Evolutionary conservation across 2,797 vertebrate species (phyloP).

Genomic region (Heliangelus exortis): DNA sequence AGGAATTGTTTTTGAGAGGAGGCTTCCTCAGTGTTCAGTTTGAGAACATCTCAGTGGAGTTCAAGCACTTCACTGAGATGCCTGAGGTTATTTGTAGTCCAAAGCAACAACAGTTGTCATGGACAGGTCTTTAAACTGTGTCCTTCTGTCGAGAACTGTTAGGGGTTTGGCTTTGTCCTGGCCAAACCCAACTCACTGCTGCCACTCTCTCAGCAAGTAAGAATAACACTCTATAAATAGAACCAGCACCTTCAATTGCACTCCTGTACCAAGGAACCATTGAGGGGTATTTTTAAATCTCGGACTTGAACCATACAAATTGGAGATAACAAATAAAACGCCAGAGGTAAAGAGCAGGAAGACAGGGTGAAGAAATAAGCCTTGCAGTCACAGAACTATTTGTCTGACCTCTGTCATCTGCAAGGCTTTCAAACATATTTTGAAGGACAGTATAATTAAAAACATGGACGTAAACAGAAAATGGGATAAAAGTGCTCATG

Average conservation of each 20-base stretch:
- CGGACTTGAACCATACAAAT: neutral
- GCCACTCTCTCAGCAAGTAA: neutral
- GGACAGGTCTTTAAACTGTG: neutral
- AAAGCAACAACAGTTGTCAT: neutral
- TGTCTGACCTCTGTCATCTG: neutral
- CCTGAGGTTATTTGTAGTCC: neutral
- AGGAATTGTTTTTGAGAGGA: neutral
- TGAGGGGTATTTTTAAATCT: neutral
- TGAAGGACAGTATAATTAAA: constrained; percentile 41
- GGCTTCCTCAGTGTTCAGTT: neutral
- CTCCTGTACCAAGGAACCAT: neutral
- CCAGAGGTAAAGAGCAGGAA: neutral
- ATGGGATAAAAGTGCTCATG: neutral
- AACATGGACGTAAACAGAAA: constrained; percentile 23
- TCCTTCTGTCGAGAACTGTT: neutral
- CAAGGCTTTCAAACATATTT: neutral
- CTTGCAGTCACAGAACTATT: constrained; percentile 4
- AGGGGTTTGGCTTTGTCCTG: neutral
- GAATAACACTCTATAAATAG: neutral
- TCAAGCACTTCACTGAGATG: neutral
- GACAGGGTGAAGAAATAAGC: neutral
- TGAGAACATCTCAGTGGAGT: neutral
- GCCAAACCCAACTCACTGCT: neutral
- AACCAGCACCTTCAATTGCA: neutral
- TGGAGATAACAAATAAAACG: neutral